Evolutionary conservation across 2,888 invertebrate genomes (phyloP).

Genomic region (Dyspetes luteomarginatus): DNA sequence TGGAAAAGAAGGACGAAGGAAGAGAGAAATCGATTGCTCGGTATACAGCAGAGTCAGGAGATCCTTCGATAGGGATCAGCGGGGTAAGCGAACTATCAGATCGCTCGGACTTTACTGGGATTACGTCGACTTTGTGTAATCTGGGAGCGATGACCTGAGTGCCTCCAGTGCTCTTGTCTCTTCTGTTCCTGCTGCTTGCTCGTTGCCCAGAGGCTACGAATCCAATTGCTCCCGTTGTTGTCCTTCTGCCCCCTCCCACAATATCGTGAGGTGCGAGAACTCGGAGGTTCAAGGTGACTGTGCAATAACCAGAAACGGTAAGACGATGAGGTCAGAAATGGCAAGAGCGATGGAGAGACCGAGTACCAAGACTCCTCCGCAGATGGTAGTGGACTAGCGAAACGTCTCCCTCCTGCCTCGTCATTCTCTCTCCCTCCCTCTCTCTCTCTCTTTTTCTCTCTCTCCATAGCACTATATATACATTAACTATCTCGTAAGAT

Average conservation of each 20-base stretch:
- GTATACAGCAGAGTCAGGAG: conserved; percentile 28
- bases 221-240: conserved; percentile 52
- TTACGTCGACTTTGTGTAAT: conserved; percentile 72
- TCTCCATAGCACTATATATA: not conserved
- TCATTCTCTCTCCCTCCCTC: not conserved
- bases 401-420: conserved; percentile 39
- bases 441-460: not conserved
- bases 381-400: conserved; percentile 45
- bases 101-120: conserved; percentile 67
- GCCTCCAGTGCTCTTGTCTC: conserved; percentile 46
- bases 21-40: conserved; percentile 45
- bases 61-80: conserved; percentile 56
- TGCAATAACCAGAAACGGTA: conserved; percentile 56
- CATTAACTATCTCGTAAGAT: conserved; percentile 31
- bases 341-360: conserved; percentile 14
- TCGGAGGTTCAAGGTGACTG: conserved; percentile 65
- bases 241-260: conserved; percentile 59
- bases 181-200: conserved; percentile 16
- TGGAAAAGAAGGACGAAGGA: conserved; percentile 12
- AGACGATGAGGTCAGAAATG: conserved; percentile 24
- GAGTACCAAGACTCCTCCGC: conserved; percentile 47
- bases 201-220: conserved; percentile 29
- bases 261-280: conserved; percentile 50
- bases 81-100: conserved; percentile 57
- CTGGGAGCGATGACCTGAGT: conserved; percentile 74